Conservation (phyloP, 1,140 invertebrate genomes). For the Macrobrachium nipponense region DNA sequence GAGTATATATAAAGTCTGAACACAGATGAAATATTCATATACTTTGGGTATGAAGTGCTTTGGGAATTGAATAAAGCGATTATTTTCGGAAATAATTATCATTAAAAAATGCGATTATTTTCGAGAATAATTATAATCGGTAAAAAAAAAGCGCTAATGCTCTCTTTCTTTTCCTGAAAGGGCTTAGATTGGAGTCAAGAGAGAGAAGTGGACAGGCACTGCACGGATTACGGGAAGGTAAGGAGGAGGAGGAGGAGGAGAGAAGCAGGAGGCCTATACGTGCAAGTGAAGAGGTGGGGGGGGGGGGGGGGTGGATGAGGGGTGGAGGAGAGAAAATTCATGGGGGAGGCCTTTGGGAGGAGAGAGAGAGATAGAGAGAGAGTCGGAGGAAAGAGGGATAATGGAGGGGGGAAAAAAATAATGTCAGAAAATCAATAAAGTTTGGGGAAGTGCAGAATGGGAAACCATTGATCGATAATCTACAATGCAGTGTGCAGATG, state of each 20-base stretch:
- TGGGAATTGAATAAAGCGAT: no score
- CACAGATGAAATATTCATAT: no score
- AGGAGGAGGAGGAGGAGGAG: neutral
- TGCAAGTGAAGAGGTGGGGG: neutral
- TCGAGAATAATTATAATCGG: no score
- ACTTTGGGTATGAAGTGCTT: no score
- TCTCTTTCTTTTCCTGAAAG: no score
- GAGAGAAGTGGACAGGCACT: no score
- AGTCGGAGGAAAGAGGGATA: constrained; percentile 10
- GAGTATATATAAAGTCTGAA: neutral
- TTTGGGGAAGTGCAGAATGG: constrained; percentile 12
- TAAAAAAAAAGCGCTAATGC: no score
- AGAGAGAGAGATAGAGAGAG: no score
- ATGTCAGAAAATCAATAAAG: neutral
- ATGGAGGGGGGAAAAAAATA: neutral
- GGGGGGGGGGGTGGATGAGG: neutral
- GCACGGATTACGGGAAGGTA: neutral
- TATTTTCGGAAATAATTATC: no score
- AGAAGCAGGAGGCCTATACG: neutral
- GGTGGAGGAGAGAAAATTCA: neutral
- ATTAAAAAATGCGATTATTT: no score
- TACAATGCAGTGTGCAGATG: constrained; percentile 16
- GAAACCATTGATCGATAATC: constrained; percentile 14
- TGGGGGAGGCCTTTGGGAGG: neutral
- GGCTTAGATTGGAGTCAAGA: no score